These are phyloP conservation scores for Eupithecia dodoneata DNA, from an alignment of 2,888 invertebrate species.

Conservation along the genomic window DNA sequence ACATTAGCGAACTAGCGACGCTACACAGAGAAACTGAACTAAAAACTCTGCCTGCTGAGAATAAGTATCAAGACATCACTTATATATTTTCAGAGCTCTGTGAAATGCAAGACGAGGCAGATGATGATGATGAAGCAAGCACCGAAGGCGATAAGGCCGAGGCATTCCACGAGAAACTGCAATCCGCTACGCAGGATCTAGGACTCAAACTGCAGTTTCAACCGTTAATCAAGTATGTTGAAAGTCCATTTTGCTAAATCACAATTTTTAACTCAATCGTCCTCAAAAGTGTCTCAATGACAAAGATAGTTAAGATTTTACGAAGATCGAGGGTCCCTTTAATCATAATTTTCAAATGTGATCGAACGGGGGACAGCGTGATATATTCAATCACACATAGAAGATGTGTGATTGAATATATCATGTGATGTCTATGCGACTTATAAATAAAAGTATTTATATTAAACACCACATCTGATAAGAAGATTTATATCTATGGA, in stretches of 20 bases:
- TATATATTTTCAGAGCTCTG: conserved; percentile 88
- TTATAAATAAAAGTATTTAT: no score
- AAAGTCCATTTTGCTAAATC: no score
- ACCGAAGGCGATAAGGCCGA: conserved; percentile 61
- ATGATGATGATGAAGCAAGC: conserved; percentile 79
- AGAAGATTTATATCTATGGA: no score
- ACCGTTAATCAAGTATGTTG: conserved; percentile 84
- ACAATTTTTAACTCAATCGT: not conserved
- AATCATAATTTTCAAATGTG: no score
- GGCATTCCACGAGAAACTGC: conserved; percentile 83
- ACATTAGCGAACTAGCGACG: conserved; percentile 86
- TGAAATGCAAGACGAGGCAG: conserved; percentile 86
- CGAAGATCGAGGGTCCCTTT: no score
- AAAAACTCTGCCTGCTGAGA: conserved; percentile 65
- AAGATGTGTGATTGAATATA: no score
- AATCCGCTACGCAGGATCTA: conserved; percentile 85
- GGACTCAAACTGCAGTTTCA: conserved; percentile 86
- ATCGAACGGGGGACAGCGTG: no score
- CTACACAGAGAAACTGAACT: conserved; percentile 87
- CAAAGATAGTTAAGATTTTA: no score
- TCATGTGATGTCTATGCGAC: no score
- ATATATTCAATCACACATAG: no score
- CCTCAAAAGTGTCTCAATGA: not conserved
- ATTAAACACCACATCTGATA: no score
- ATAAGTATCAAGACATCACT: conserved; percentile 86